Percentiles rank a stretch among this genome's conserved stretches.
Conservation (phyloP, 2,113 vertebrate species). For the Eonycteris spelaea region DNA sequence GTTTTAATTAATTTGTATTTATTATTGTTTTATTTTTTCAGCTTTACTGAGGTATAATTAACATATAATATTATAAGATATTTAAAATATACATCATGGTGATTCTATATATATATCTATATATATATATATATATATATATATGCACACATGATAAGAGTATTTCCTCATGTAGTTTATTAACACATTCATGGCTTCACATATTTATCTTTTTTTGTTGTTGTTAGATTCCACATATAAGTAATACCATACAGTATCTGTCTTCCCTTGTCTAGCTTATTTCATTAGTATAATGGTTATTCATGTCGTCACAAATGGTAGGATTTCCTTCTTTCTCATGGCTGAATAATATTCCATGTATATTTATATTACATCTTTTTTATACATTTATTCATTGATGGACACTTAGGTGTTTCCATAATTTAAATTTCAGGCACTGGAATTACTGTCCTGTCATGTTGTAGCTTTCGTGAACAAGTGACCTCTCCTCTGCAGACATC, state of each 20-base stretch:
- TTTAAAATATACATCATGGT: neutral
- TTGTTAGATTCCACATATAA: neutral
- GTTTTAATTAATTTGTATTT: neutral
- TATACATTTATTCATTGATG: neutral
- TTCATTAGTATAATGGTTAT: neutral
- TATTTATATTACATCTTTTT: neutral
- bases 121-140: neutral
- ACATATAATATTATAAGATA: neutral
- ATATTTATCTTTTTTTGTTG: neutral
- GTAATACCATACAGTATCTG: neutral
- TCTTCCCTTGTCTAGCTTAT: neutral
- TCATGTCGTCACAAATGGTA: neutral
- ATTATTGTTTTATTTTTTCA: neutral
- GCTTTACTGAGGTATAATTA: neutral
- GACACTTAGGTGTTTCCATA: neutral
- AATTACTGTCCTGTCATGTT: neutral
- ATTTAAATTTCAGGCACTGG: neutral
- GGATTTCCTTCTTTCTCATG: neutral
- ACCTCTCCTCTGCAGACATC: neutral
- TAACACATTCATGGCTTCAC: neutral
- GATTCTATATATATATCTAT: neutral
- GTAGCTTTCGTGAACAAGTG: neutral
- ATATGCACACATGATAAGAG: neutral
- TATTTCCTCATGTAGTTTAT: neutral
- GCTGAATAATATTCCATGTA: neutral